Percentiles rank a stretch among this genome's conserved stretches.
phyloP scores from a whole-genome alignment of 1,140 invertebrate genomes.

The Bombus haemorrhoidalis region DNA sequence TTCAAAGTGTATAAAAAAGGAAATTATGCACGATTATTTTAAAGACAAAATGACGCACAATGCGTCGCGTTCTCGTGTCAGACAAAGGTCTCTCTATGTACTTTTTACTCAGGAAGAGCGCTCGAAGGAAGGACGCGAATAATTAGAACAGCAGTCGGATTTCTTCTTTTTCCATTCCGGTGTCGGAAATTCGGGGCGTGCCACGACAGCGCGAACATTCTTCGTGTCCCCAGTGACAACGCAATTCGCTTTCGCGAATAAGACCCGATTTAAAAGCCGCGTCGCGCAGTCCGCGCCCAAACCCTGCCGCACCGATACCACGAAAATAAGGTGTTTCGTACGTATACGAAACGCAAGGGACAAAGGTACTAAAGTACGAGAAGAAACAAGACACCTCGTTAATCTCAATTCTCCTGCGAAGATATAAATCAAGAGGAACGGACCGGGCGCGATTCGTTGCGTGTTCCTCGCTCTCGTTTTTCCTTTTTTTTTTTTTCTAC shows the following conservation, averaged over 20 bases:
- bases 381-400: slow-evolving; percentile 35
- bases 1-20: too few relatives aligned
- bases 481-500: background rate
- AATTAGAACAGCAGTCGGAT: background rate
- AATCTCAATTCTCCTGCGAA: slow-evolving; percentile 46
- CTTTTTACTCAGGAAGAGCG: too few relatives aligned
- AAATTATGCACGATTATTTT: too few relatives aligned
- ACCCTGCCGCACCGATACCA: background rate
- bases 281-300: background rate
- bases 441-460: slow-evolving; percentile 35
- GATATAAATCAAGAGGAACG: slow-evolving; percentile 47
- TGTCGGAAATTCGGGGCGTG: slow-evolving; percentile 3
- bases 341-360: slow-evolving; percentile 2
- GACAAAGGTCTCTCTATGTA: background rate
- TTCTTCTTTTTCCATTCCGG: background rate
- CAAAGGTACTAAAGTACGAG: slow-evolving; percentile 24
- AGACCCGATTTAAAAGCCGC: background rate
- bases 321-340: slow-evolving; percentile 14
- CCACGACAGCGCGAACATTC: background rate
- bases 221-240: background rate
- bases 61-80: background rate
- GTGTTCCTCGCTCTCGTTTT: background rate
- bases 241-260: background rate
- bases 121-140: background rate
- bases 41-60: background rate